Evolutionary conservation across 2,888 invertebrate genomes (phyloP), one percentile per base, ranked within the genome.

Genomic region (Andrena fulva): DNA sequence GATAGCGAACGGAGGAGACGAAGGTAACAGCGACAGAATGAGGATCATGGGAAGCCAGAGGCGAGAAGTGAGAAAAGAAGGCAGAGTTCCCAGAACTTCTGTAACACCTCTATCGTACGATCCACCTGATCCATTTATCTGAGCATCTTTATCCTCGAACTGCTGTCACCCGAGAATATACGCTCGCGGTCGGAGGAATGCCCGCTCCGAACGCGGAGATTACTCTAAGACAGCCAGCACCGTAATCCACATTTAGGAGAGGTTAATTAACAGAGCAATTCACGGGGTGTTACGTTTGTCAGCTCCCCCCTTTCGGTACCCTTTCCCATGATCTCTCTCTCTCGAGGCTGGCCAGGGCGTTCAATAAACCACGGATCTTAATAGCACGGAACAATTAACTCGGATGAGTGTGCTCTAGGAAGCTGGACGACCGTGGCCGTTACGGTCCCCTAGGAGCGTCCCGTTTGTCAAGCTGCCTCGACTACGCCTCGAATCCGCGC

Each of bases 311-410:
- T 67, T 42, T 50, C 8, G 42, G 54, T 59, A 80, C 75, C 82
- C 82, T 83, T 83, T 83, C 83, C 83, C 83, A 83, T 83, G 82
- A 77, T 81, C 77, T 62, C 62, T 80, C 62, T 80, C 48, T 62
- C 16, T 10, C 12, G 62, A 24, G 31, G 54, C 71, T 16, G 27
- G 42, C 66, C 50, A 42, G 62, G 12, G 31, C 75, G 70, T 85
- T 88, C 87, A 89, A 89, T 87, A 82, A 87, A 89, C 56, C 87
- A 83, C 66, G 62, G 63, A 52, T 83, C 77, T 89, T 87, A 87
- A 84, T 85, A 80, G 80, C 78, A 31, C 24, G 69, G 20, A 73
- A 87, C 87, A 89, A 88, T 88, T 89, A 88, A 89, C 77, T 77
- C 68, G 80, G 72, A 82, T 77, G 85, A 85, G 79, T 68, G 50